These are phyloP conservation scores for Ageneiosus marmoratus DNA, from an alignment of 2,113 vertebrate genomes.

Conservation along the genomic window DNA sequence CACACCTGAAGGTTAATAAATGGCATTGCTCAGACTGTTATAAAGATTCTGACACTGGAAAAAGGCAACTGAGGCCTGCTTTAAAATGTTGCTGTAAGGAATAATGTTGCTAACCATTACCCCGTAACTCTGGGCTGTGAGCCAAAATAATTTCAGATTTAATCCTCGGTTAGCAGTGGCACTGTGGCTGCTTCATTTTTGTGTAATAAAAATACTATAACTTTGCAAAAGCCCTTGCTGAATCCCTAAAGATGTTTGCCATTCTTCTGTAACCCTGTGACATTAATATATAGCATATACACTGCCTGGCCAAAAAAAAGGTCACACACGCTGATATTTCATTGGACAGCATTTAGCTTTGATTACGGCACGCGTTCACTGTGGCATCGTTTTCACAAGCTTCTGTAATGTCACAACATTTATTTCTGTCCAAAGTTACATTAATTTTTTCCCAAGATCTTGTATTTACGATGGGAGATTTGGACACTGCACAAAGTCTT, in stretches of 20 bases:
- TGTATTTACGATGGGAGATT: too few species aligned
- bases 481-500: too few species aligned
- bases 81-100: not conserved
- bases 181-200: not conserved
- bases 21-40: not conserved
- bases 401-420: too few species aligned
- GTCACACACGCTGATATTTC: too few species aligned
- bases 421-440: too few species aligned
- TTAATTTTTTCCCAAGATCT: too few species aligned
- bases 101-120: not conserved
- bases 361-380: too few species aligned
- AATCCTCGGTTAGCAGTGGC: not conserved
- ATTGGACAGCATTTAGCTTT: too few species aligned
- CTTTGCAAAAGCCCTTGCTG: not conserved
- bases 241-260: not conserved
- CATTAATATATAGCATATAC: not conserved
- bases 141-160: not conserved
- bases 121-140: not conserved
- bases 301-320: too few species aligned
- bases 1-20: not conserved
- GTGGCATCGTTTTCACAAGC: too few species aligned
- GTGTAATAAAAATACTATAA: not conserved
- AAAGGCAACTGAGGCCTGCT: not conserved
- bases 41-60: not conserved
- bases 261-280: not conserved